Evolutionary conservation across 2,888 invertebrate genomes (phyloP), one percentile per base, ranked within the genome.

Genomic region (Limnephilus rhombicus): DNA sequence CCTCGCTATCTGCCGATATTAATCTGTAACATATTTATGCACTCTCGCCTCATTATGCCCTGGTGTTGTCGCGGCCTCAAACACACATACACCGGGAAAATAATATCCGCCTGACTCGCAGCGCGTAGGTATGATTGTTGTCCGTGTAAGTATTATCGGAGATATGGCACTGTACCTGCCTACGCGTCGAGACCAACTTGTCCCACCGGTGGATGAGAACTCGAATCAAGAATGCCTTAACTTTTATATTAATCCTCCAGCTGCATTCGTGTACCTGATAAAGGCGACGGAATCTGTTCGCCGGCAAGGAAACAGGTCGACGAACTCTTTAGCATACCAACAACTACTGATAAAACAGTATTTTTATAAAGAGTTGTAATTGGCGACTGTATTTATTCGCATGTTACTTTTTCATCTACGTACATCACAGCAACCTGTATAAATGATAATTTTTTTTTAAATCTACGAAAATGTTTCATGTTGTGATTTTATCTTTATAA

Each of bases 11-110:
- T 91, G 90, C 83, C 89, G 92, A 92, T 93, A 93, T 93, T 93
- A 93, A 93, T 93, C 93, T 92, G 92, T 92, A 93, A 93, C 93
- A 93, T 92, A 93, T 93, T 93, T 92, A 93, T 93, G 93, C 93
- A 93, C 93, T 93, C 92, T 87, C 88, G 88, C 83, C 92, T 93
- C 93, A 93, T 93, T 92, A 92, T 92, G 92, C 85, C 81, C 49
- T 18, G 83, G 91, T 53, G 91, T 91, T 91, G 85, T 91, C 85
- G 91, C 31, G 80, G 85, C 91, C 31, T n/a, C 86, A 85, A 80
- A 34, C 80, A 86, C 86, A 85, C 37, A 82, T 45, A 45, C 86
- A 68, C 24, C 68, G 41, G 29, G 86, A 41, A 41, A 85, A 91
- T 91, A 45, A 91, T 91, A 91, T 91, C 91, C 86, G 91, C 91